Evolutionary conservation across 2,888 invertebrate genomes (phyloP).

Genomic region (Drosophila mulleri): DNA sequence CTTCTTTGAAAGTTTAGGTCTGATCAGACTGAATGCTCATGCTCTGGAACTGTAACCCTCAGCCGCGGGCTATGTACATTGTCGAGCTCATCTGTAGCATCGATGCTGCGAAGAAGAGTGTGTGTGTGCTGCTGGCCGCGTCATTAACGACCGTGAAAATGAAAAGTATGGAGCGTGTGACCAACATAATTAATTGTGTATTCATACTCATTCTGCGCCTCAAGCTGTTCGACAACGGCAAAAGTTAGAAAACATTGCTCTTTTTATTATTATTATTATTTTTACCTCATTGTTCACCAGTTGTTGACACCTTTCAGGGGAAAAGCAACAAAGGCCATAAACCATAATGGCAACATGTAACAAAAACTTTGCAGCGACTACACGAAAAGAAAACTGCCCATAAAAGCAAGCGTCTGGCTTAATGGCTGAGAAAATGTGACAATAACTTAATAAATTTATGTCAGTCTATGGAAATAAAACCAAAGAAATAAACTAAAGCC

Average conservation of each 20-base stretch:
- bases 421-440: conserved; percentile 45
- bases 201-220: conserved; percentile 58
- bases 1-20: neutral
- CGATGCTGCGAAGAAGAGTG: conserved; percentile 14
- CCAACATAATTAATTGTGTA: conserved; percentile 76
- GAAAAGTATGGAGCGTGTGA: conserved; percentile 73
- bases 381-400: conserved; percentile 37
- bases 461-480: conserved; percentile 1
- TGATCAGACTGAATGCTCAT: neutral
- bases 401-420: conserved; percentile 17
- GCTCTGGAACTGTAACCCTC: conserved; percentile 2
- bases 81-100: conserved; percentile 26
- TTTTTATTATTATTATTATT: conserved; percentile 12
- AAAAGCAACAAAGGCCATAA: conserved; percentile 51
- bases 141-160: conserved; percentile 77
- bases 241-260: conserved; percentile 48
- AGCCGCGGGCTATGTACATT: conserved; percentile 11
- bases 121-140: conserved; percentile 31
- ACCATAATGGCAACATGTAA: conserved; percentile 34
- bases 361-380: conserved; percentile 14
- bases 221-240: conserved; percentile 45
- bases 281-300: conserved; percentile 56
- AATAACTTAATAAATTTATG: conserved; percentile 17
- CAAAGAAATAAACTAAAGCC: neutral
- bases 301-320: conserved; percentile 71